Percentiles rank a stretch among this genome's conserved stretches.
Conservation (phyloP, 2,888 invertebrate species). For the Omphaloscelis lunosa region DNA sequence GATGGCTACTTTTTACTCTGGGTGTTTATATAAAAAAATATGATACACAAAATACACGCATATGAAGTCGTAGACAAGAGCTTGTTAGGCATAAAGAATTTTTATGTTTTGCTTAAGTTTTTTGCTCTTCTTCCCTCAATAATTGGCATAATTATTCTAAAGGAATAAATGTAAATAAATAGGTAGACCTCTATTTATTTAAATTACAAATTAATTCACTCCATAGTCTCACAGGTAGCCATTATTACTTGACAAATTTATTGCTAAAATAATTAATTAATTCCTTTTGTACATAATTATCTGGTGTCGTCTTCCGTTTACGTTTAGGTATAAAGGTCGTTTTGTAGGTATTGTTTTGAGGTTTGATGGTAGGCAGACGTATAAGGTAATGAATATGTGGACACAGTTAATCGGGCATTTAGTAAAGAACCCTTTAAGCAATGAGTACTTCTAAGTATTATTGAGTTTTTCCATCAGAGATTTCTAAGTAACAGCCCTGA, state of each 20-base stretch:
- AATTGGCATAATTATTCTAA: no score
- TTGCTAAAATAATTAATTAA: constrained; percentile 39
- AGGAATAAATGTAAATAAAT: neutral
- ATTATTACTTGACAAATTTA: constrained; percentile 41
- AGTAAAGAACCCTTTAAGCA: neutral
- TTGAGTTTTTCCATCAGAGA: neutral
- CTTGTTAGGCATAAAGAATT: no score
- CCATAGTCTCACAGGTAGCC: constrained; percentile 5
- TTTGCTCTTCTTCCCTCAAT: neutral
- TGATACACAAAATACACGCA: no score
- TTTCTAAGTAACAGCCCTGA: neutral
- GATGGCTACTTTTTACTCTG: neutral
- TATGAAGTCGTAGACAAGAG: no score
- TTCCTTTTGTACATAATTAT: constrained; percentile 28
- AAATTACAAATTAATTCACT: constrained; percentile 14
- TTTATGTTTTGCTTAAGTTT: neutral
- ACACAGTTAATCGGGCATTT: neutral
- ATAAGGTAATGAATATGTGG: neutral
- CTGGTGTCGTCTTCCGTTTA: constrained; percentile 19
- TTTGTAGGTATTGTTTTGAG: neutral
- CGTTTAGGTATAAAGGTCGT: neutral
- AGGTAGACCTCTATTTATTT: neutral
- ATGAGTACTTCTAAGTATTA: no score
- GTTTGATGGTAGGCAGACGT: neutral
- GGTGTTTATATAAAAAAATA: no score